These are phyloP conservation scores for Colossoma macropomum DNA, from an alignment of 2,113 vertebrate species.

Conservation along the genomic window DNA sequence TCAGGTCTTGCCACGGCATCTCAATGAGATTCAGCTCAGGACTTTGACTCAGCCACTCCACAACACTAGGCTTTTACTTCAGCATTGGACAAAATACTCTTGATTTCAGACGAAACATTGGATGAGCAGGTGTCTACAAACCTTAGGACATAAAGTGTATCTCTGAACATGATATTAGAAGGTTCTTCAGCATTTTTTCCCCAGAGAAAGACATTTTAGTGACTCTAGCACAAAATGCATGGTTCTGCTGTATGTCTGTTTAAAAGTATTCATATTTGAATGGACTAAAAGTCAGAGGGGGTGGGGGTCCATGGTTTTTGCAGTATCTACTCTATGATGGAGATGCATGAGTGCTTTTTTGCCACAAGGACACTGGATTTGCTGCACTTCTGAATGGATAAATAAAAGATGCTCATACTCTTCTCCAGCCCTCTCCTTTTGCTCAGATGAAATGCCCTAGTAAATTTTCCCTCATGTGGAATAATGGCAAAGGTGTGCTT, in stretches of 20 bases:
- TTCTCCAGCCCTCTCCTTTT: slow-evolving; percentile 17
- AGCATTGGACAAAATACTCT: too few relatives aligned
- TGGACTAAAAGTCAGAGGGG: not conserved
- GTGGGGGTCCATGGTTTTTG: not conserved
- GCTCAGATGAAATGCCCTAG: slow-evolving; percentile 37
- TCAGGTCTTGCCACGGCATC: too few relatives aligned
- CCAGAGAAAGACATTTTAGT: not conserved
- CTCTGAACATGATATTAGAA: too few relatives aligned
- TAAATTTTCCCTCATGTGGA: slow-evolving; percentile 62
- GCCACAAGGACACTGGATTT: slow-evolving; percentile 42
- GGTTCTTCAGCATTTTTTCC: too few relatives aligned
- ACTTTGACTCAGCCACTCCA: too few relatives aligned
- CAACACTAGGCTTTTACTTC: too few relatives aligned
- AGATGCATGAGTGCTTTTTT: slow-evolving; percentile 30
- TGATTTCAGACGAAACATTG: too few relatives aligned
- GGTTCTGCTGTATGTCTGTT: not conserved
- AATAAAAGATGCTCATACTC: slow-evolving; percentile 66
- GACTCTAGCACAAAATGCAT: not conserved
- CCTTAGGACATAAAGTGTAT: too few relatives aligned
- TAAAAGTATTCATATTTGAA: slow-evolving; percentile 1
- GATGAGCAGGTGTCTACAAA: too few relatives aligned
- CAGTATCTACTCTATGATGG: slow-evolving; percentile 11
- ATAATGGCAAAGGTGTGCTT: slow-evolving; percentile 61
- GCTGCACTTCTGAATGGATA: slow-evolving; percentile 57
- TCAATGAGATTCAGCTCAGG: too few relatives aligned